Evolutionary conservation across 2,113 vertebrate genomes (phyloP), one percentile per base, ranked within the genome.

Genomic region (Plectropomus leopardus): DNA sequence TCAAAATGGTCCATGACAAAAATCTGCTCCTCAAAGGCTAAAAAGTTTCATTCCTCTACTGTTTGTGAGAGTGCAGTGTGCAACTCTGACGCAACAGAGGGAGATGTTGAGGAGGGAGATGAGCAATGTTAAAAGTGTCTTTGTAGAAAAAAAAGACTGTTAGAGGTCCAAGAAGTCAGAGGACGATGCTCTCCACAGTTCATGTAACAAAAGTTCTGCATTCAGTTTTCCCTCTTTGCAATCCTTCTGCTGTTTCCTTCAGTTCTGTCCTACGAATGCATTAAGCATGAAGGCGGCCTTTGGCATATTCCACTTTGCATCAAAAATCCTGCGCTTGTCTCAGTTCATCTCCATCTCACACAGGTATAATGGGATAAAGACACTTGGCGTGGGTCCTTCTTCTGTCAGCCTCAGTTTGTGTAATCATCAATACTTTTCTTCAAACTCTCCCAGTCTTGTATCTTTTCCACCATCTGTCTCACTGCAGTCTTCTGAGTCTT

Each of bases 1-100:
- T 83, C 16, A 53, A 69, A 90, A 73, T 80, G 83, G 81, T 85
- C 70, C 55, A 74, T 87, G 9, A 68, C 40, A 76, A 71, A 86
- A 82, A 85, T 44, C 81, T 17, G 26, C 44, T 83, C 67, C 53
- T 75, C 3, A 0, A 61, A 76, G 55, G 74, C 61, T 42, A 23
- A 72, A 68, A 58, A 13, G 21, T 24, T 54, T 74, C 28, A 73
- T 4, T 57, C 26, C 32, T 70, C 23, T 66, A 30, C 57, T 26
- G 60, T 21, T 8, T 10, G 8, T 23, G 28, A 61, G 70, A 44
- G 65, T 72, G 74, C 48, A 7, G 19, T 70, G 55, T 55, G 63
- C 68, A 65, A 24, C 58, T 80, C 50, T 45, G n/a, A 34, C 85
- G n/a, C 86, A 86, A 51, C 34, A 88, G 85, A 73, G 69, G 84